A percentile compares a stretch with the other conserved stretches of the same genome.
These are phyloP conservation scores for Botrylloides violaceus DNA, from an alignment of 23 tunicate species.

Conservation along the genomic window DNA sequence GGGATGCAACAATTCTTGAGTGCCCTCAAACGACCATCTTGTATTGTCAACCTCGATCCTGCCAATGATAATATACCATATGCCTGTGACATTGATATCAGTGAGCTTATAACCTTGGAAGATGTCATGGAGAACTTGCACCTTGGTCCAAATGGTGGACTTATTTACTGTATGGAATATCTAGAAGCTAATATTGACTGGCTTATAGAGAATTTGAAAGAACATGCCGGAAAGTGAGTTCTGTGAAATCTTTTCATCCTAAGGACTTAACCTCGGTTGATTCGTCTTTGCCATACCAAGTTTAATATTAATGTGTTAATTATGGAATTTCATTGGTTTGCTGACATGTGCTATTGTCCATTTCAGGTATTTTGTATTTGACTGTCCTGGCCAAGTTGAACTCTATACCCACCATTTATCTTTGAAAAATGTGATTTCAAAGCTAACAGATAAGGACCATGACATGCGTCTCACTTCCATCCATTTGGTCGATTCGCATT, in stretches of 20 bases:
- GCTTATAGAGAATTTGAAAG: conserved; percentile 56
- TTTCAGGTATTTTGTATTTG: conserved; percentile 75
- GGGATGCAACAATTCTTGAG: conserved; percentile 86
- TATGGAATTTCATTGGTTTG: not conserved
- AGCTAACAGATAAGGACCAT: conserved; percentile 28
- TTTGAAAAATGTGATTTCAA: conserved; percentile 56
- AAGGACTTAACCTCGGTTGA: not conserved
- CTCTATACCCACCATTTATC: conserved; percentile 78
- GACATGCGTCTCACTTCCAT: conserved; percentile 67
- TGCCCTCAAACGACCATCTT: conserved; percentile 67
- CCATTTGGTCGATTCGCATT: conserved; percentile 86
- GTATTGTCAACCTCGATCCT: conserved; percentile 92
- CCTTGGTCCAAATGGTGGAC: conserved; percentile 96
- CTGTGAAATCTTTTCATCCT: too few species aligned
- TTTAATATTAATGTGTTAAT: too few species aligned
- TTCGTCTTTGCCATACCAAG: not conserved
- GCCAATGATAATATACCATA: conserved; percentile 88
- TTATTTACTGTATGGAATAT: conserved; percentile 92
- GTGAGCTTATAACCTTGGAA: conserved; percentile 80
- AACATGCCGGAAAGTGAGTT: conserved; percentile 44
- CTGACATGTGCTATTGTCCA: not conserved
- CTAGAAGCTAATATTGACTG: conserved; percentile 74
- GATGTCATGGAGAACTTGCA: conserved; percentile 83
- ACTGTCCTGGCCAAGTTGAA: conserved; percentile 99
- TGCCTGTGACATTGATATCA: conserved; percentile 75